Base-by-base conservation (phyloP, 2,797 vertebrate species). In the Aphelocoma californica region DNA sequence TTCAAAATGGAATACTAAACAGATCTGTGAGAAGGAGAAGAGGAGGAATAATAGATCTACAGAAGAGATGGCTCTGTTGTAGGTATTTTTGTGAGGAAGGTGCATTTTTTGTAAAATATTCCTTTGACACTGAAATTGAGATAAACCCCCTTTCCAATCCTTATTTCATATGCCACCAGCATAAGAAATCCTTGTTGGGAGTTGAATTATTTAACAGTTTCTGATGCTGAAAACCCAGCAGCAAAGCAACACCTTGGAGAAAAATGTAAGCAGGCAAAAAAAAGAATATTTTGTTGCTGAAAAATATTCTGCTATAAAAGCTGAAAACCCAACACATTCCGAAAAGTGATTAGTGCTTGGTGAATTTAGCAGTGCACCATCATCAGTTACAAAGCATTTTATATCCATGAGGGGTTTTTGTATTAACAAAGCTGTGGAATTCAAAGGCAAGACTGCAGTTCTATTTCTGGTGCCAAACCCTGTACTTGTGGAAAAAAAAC, bases 131-230 rank as follows among this genome's bases (percentile, higher is more conserved):
- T 67, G 73, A 84, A 96, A 92, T 81, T 88, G 90, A 88, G 92
- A 92, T 94, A 93, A 83, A 58, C 38, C n/a, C 32, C 32, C 32
- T 44, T 92, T 92, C 86, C 88, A 58, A 60, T 73, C 48, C 51
- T 50, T 66, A 42, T 92, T 95, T 93, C 86, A 58, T 94, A 85
- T 94, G 94, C 95, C 83, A 88, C 65, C 53, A 84, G 88, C 50
- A 17, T 88, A 84, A 91, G 70, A 92, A 94, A 71, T 90, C 53
- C 74, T 93, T 81, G 90, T 64, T 67, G 71, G 64, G 86, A 81
- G 84, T 64, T 97, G 94, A 97, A 97, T 97, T 96, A 95, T 94
- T 97, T 92, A 96, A 81, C 73, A 93, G 87, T 87, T 96, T 90
- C 60, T 94, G 90, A 88, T 90, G 56, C 86, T 90, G 91, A 86